Evolutionary conservation across 2,888 invertebrate genomes (phyloP).

Genomic region (Hirtodrosophila cameraria): DNA sequence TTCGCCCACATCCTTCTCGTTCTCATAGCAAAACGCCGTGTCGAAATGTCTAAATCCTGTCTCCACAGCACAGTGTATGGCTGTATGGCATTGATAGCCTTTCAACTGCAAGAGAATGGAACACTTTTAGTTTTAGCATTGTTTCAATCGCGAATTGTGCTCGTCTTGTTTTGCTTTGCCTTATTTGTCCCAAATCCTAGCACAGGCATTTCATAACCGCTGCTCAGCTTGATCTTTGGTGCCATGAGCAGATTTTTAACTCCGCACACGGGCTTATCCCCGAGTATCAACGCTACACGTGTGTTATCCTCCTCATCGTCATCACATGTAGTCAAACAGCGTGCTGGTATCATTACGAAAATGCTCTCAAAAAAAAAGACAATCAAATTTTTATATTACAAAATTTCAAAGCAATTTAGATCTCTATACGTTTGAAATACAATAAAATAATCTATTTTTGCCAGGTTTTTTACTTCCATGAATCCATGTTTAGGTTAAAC

Average conservation of each 20-base stretch:
- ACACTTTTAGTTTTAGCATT: background rate
- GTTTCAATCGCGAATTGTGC: too few relatives aligned
- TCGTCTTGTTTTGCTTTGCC: slow-evolving; percentile 28
- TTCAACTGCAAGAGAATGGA: slow-evolving; percentile 43
- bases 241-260: slow-evolving; percentile 63
- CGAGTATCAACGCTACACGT: slow-evolving; percentile 42
- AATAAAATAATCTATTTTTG: background rate
- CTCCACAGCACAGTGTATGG: slow-evolving; percentile 84
- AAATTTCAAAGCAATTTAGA: slow-evolving; percentile 3
- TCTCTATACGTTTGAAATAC: background rate
- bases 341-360: slow-evolving; percentile 51
- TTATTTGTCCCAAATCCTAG: slow-evolving; percentile 88
- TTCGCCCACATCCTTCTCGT: slow-evolving; percentile 83
- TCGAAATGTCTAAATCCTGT: slow-evolving; percentile 86
- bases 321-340: slow-evolving; percentile 47
- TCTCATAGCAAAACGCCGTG: slow-evolving; percentile 85
- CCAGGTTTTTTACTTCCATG: too few relatives aligned
- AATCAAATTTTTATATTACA: slow-evolving; percentile 5
- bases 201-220: slow-evolving; percentile 87
- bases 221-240: slow-evolving; percentile 86
- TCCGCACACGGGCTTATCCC: slow-evolving; percentile 53
- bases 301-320: slow-evolving; percentile 50
- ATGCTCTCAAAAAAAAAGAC: slow-evolving; percentile 14
- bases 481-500: too few relatives aligned
- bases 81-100: slow-evolving; percentile 77